Conservation (phyloP, 2,888 invertebrate species). For the Ischnura elegans region DNA sequence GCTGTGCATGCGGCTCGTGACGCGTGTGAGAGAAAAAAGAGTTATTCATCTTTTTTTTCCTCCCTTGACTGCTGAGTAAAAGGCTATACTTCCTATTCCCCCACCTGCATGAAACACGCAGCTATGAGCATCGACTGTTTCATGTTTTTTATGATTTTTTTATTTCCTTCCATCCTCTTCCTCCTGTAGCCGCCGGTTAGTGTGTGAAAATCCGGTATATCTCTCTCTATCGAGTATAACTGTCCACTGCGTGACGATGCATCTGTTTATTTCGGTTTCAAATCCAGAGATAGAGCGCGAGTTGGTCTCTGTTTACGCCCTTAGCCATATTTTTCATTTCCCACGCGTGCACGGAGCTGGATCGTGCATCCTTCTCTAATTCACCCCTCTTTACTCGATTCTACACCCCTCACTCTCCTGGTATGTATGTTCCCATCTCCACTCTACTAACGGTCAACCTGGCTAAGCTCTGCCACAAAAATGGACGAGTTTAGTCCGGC, state of each 20-base stretch:
- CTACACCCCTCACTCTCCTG: too few species aligned
- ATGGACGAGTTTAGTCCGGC: too few species aligned
- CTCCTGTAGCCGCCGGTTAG: background rate
- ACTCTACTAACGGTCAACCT: too few species aligned
- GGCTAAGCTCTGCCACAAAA: too few species aligned
- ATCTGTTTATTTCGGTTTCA: slow-evolving; percentile 2
- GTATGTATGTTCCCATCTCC: too few species aligned
- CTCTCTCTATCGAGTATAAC: background rate
- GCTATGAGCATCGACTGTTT: background rate
- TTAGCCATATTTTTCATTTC: background rate
- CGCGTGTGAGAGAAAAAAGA: too few species aligned
- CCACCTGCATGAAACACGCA: background rate
- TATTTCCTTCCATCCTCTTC: background rate
- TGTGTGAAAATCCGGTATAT: background rate
- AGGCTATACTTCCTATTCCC: too few species aligned
- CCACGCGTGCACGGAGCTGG: background rate
- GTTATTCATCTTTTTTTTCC: too few species aligned
- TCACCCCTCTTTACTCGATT: background rate
- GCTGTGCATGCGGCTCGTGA: too few species aligned
- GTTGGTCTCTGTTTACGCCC: slow-evolving; percentile 9
- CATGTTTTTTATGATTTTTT: background rate
- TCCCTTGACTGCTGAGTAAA: too few species aligned
- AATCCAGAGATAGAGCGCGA: background rate
- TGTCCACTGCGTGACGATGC: background rate
- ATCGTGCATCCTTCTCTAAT: background rate